phyloP scores from a whole-genome alignment of 35 echinoderm and acorn worm genomes.

The Acanthaster planci region DNA sequence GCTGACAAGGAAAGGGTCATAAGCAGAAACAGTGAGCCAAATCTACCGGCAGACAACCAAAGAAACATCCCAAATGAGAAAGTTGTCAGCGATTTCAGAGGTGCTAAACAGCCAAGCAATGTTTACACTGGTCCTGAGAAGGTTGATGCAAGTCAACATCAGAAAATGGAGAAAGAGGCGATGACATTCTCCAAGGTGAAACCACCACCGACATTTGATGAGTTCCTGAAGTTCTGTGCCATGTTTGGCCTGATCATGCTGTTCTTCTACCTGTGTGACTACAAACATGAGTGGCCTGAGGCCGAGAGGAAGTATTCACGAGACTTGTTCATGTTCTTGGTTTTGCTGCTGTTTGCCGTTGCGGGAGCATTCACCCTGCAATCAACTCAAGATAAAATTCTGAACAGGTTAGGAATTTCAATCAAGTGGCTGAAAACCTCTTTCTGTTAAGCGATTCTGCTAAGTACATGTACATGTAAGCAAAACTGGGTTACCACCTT shows the following conservation, averaged over 20 bases:
- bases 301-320: slow-evolving; percentile 54
- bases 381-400: slow-evolving; percentile 54
- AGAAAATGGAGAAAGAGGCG: background rate
- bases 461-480: background rate
- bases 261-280: slow-evolving; percentile 70
- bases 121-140: background rate
- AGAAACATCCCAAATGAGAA: slow-evolving; percentile 9
- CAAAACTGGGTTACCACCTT: background rate
- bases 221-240: slow-evolving; percentile 55
- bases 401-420: slow-evolving; percentile 54
- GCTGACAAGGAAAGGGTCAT: no score
- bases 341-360: slow-evolving; percentile 55
- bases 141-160: background rate
- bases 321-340: slow-evolving; percentile 65
- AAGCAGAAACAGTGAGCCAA: background rate
- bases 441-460: background rate
- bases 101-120: slow-evolving; percentile 1
- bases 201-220: slow-evolving; percentile 67
- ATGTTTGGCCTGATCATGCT: slow-evolving; percentile 64
- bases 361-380: slow-evolving; percentile 54
- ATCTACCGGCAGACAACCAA: background rate
- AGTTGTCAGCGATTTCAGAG: background rate
- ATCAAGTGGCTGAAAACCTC: no score
- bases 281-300: slow-evolving; percentile 36
- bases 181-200: slow-evolving; percentile 56